Base-by-base conservation (phyloP, 2,888 invertebrate genomes). In the Drosophila meridionalis region DNA sequence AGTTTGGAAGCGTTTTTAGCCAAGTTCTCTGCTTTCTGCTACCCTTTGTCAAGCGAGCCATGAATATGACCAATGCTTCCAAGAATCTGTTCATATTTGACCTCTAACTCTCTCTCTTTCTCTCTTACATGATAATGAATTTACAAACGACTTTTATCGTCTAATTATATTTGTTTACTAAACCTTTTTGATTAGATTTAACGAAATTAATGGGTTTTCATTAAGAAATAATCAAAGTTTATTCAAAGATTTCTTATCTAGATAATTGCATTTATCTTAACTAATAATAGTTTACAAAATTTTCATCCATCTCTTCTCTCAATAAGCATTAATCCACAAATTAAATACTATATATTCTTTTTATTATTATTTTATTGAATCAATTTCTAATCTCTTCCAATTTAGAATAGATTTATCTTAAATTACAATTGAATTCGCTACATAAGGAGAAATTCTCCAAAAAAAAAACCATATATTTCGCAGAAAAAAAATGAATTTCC, bases 1-100 rank as follows among this genome's bases (percentile, higher is more conserved):
- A 36, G 38, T 30, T 71, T 61, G 80, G 52, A 32, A 47, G 52
- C 30, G 36, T 30, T 59, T 52, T 60, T 45, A 30, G 47, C 69
- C 73, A 58, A 61, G 47, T 30, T 48, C 20, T 36, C 11, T 12
- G 32, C n/a, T n/a, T 28, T 4, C 12, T n/a, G 62, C 20, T 66
- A 26, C 32, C 40, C 40, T 50, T 40, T 50, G 14, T 8, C 14
- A 6, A 40, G 20, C 50, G 26, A 40, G 8, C 9, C 3, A 26
- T 59, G 38, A 28, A 30, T 38, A 38, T 30, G 50, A 20, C 40
- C 12, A 48, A 30, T 40, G 5, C 14, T 52, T 52, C 30, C 20
- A 14, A 34, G 5, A 42, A 32, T 20, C 11, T 36, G 7, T 8
- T 26, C 0, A 7, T 32, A 42, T 26, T 47, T 45, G 26, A 26